Conservation (phyloP, 2,113 vertebrate genomes). For the Lampris incognitus region DNA sequence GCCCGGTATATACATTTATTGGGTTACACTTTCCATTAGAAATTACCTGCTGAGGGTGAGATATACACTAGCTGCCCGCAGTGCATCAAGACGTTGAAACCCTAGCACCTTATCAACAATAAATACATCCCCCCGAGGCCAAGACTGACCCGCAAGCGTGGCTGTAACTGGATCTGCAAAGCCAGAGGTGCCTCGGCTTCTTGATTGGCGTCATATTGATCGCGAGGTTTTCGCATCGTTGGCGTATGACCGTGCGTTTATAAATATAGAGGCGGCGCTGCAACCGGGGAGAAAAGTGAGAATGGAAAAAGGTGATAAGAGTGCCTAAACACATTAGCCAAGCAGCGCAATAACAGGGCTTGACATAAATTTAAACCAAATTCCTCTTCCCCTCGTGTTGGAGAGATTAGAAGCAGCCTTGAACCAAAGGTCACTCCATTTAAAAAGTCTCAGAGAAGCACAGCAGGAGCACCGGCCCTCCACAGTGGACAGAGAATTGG, state of each 20-base stretch:
- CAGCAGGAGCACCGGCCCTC: conserved; percentile 37
- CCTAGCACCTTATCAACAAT: conserved; percentile 8
- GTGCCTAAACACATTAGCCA: conserved; percentile 54
- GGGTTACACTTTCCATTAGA: conserved; percentile 20
- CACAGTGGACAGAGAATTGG: conserved; percentile 68
- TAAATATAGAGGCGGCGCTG: conserved; percentile 35
- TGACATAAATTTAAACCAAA: conserved; percentile 64
- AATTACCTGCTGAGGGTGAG: conserved; percentile 18
- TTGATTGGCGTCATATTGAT: conserved; percentile 43
- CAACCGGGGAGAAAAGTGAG: neutral
- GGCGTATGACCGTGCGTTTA: conserved; percentile 31
- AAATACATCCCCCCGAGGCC: conserved; percentile 34
- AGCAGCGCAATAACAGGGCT: conserved; percentile 62
- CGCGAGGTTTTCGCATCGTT: conserved; percentile 23
- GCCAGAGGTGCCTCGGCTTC: conserved; percentile 48
- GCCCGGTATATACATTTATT: conserved; percentile 22
- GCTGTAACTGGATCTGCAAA: conserved; percentile 48
- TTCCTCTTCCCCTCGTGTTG: conserved; percentile 48
- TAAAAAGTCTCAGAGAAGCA: conserved; percentile 61
- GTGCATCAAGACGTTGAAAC: conserved; percentile 29
- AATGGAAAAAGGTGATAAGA: conserved; percentile 14
- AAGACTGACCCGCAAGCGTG: conserved; percentile 27
- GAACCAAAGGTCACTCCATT: conserved; percentile 66
- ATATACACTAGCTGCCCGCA: neutral
- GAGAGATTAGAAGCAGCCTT: conserved; percentile 50